Percentiles rank a stretch among this genome's conserved stretches.
These are phyloP conservation scores for Zaprionus tsacasi DNA, from an alignment of 1,140 invertebrate genomes.

Conservation along the genomic window DNA sequence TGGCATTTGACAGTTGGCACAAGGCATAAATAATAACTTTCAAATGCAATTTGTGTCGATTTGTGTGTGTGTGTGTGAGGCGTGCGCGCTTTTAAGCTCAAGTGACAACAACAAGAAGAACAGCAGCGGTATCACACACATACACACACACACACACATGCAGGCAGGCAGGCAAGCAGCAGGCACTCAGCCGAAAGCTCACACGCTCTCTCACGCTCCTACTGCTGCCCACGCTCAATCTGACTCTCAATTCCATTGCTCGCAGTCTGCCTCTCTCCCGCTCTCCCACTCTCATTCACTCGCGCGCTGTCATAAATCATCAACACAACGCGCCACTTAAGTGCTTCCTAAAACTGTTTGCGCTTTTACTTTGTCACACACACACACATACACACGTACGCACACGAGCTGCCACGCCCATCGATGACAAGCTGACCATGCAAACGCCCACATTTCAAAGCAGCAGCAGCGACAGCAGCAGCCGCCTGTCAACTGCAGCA, in stretches of 20 bases:
- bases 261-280: constrained; percentile 4
- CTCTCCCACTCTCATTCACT: not conserved
- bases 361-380: constrained; percentile 56
- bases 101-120: constrained; percentile 46
- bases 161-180: not conserved
- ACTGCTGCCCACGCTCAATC: not conserved
- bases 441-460: constrained; percentile 60
- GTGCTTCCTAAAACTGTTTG: constrained; percentile 77
- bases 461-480: constrained; percentile 8
- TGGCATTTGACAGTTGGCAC: constrained; percentile 39
- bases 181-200: constrained; percentile 36
- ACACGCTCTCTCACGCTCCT: constrained; percentile 9
- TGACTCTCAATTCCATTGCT: not conserved
- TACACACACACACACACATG: constrained; percentile 12
- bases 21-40: constrained; percentile 77
- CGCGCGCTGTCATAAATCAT: constrained; percentile 73
- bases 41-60: constrained; percentile 79
- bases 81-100: constrained; percentile 38
- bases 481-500: constrained; percentile 65
- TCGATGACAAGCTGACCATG: constrained; percentile 57
- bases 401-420: constrained; percentile 52
- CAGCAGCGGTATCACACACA: constrained; percentile 25
- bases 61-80: constrained; percentile 43
- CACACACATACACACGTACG: constrained; percentile 9
- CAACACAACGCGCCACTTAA: constrained; percentile 79